A percentile compares a stretch with the other conserved stretches of the same genome.
Conservation (phyloP, 2,113 vertebrate species). For the Passer domesticus region DNA sequence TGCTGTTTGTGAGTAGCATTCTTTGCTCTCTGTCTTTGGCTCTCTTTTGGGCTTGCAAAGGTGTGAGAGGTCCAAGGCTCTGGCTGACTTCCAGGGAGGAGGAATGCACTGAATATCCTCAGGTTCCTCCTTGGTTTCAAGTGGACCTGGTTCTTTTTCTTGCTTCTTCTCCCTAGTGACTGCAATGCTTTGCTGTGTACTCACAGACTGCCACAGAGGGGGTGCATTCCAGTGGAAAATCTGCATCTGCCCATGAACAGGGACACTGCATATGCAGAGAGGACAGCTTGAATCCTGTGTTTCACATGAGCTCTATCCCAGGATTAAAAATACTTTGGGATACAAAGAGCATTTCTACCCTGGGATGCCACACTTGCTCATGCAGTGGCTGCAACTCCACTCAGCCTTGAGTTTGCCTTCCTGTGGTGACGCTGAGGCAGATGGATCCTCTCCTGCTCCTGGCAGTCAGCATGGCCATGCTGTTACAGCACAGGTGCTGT, state of each 20-base stretch:
- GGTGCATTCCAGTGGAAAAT: background rate
- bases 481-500: rapidly evolving
- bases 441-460: background rate
- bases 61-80: background rate
- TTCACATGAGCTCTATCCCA: background rate
- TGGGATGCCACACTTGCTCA: background rate
- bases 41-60: background rate
- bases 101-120: background rate
- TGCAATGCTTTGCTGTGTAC: background rate
- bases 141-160: background rate
- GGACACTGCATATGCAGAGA: background rate
- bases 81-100: background rate
- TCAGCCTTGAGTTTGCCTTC: background rate
- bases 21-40: background rate
- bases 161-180: background rate
- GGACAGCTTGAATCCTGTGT: background rate
- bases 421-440: background rate
- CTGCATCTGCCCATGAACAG: background rate
- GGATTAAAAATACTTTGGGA: background rate
- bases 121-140: background rate
- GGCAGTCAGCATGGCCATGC: background rate
- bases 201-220: background rate
- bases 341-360: background rate
- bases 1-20: background rate
- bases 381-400: background rate